phyloP scores from a whole-genome alignment of 2,797 vertebrate genomes.

The Rallus crepitans region DNA sequence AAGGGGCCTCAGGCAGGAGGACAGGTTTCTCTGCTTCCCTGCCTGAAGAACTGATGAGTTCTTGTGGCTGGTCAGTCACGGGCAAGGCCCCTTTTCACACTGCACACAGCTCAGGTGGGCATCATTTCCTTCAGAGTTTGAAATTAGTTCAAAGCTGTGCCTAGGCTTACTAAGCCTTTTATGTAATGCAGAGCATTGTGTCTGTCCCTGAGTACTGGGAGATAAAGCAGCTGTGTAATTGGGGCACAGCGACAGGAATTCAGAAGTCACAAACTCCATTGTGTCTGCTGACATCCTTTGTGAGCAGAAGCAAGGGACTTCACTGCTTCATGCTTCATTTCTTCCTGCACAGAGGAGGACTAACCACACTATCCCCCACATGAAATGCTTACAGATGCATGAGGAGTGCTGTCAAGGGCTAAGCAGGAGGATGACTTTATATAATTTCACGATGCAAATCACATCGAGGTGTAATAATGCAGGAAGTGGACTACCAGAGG shows the following conservation, averaged over 20 bases:
- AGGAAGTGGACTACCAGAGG: background rate
- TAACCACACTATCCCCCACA: rapidly evolving
- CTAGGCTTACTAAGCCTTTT: background rate
- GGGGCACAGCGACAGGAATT: background rate
- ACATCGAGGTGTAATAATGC: background rate
- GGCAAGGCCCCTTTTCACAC: background rate
- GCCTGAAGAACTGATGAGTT: background rate
- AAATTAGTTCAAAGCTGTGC: background rate
- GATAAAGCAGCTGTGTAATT: background rate
- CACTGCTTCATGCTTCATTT: rapidly evolving
- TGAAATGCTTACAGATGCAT: background rate
- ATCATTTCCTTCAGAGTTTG: background rate
- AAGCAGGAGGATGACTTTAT: background rate
- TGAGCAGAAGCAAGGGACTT: background rate
- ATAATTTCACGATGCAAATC: background rate
- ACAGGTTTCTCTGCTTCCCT: background rate
- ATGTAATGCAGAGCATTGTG: background rate
- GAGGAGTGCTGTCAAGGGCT: background rate
- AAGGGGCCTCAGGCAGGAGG: background rate
- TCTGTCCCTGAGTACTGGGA: background rate
- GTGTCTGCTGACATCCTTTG: background rate
- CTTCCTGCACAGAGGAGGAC: background rate
- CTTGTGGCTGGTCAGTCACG: background rate
- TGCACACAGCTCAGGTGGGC: background rate
- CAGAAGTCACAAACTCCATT: background rate